phyloP scores from a whole-genome alignment of 30 jellyfish, hydroid and myxozoan genomes.

The Hydractinia symbiolongicarpus region DNA sequence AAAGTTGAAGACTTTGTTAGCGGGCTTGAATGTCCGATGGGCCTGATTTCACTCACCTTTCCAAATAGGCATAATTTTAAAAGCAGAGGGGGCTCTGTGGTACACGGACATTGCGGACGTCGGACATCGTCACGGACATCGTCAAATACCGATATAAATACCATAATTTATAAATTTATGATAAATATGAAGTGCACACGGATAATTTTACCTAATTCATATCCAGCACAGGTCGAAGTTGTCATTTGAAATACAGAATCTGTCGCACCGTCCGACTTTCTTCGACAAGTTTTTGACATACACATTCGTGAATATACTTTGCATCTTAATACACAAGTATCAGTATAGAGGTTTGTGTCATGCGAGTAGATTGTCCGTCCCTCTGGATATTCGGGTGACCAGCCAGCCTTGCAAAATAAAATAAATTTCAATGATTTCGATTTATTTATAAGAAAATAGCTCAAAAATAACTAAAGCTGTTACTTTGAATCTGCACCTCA shows the following conservation, averaged over 20 bases:
- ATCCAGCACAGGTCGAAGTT: conserved; percentile 25
- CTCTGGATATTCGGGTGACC: neutral
- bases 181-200: neutral
- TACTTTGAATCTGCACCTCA: too few relatives aligned
- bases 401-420: neutral
- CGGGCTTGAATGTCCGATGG: neutral
- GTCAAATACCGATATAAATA: too few relatives aligned
- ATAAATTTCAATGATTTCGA: too few relatives aligned
- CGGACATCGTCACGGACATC: too few relatives aligned
- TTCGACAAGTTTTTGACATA: neutral
- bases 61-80: too few relatives aligned
- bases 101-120: too few relatives aligned
- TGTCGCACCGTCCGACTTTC: conserved; percentile 15
- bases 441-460: too few relatives aligned
- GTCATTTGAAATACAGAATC: conserved; percentile 17
- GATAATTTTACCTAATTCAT: conserved; percentile 3
- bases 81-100: too few relatives aligned
- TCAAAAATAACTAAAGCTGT: too few relatives aligned
- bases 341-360: conserved; percentile 18
- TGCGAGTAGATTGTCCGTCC: neutral
- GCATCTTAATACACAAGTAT: neutral
- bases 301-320: conserved; percentile 3
- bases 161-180: too few relatives aligned
- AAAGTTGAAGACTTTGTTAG: neutral
- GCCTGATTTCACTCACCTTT: too few relatives aligned